Evolutionary conservation across 2,888 invertebrate species (phyloP).

Genomic region (Agrotis ipsilon): DNA sequence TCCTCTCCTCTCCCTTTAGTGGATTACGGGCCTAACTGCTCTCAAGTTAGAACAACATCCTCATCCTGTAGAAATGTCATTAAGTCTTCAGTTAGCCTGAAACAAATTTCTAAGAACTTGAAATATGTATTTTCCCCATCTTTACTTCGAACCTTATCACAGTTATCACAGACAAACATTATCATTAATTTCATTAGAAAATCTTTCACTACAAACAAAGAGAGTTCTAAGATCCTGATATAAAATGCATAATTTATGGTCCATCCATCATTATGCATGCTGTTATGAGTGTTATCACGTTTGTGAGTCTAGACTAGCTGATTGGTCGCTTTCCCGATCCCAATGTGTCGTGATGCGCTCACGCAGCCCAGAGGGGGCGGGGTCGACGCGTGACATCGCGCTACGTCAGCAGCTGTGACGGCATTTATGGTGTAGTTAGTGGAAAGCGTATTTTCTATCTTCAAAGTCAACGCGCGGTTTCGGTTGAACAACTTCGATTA

Average conservation of each 20-base stretch:
- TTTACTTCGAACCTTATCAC: conserved; percentile 10
- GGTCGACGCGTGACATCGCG: conserved; percentile 50
- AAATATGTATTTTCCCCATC: conserved; percentile 24
- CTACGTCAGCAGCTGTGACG: conserved; percentile 31
- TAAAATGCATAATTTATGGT: conserved; percentile 4
- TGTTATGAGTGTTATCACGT: neutral
- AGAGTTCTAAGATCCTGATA: conserved; percentile 10
- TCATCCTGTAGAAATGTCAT: neutral
- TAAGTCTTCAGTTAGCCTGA: neutral
- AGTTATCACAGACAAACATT: neutral
- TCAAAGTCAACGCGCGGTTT: too few species aligned
- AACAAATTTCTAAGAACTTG: conserved; percentile 12
- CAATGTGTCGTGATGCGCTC: conserved; percentile 38
- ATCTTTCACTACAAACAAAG: neutral
- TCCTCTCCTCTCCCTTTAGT: too few species aligned
- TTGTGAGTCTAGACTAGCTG: conserved; percentile 12
- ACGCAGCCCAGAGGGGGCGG: conserved; percentile 49
- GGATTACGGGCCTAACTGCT: too few species aligned
- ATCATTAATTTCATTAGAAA: conserved; percentile 18
- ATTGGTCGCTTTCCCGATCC: conserved; percentile 13
- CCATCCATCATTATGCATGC: conserved; percentile 28
- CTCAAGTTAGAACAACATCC: neutral
- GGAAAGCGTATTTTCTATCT: conserved; percentile 4
- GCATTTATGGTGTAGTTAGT: conserved; percentile 29
- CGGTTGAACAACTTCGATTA: too few species aligned